Evolutionary conservation across 2,888 invertebrate species (phyloP).

Genomic region (Elaeidobius kamerunicus): DNA sequence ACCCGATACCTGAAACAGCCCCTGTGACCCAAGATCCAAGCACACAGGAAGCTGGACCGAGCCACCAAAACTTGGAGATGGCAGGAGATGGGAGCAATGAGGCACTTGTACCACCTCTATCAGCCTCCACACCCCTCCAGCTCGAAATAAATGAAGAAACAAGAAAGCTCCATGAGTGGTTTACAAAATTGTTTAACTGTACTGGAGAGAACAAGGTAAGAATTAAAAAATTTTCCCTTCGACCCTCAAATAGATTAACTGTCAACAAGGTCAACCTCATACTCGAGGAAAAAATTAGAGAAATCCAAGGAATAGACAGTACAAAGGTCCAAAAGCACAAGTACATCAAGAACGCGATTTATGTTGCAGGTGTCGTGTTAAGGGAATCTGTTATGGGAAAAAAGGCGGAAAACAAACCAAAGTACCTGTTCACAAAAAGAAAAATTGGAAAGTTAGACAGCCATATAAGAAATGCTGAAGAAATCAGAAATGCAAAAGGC

Average conservation of each 20-base stretch:
- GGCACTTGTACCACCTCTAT: too few relatives aligned
- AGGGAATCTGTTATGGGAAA: constrained; percentile 6
- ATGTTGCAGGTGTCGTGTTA: constrained; percentile 17
- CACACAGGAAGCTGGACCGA: too few relatives aligned
- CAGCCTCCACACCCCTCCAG: too few relatives aligned
- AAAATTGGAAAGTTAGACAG: constrained; percentile 9
- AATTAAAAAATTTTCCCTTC: constrained; percentile 1
- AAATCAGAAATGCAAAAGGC: not conserved
- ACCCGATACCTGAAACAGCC: too few relatives aligned
- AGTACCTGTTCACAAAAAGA: not conserved
- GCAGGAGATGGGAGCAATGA: too few relatives aligned
- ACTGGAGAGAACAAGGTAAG: not conserved
- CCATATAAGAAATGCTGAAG: not conserved
- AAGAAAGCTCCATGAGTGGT: too few relatives aligned
- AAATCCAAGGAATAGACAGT: not conserved
- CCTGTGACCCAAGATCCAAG: too few relatives aligned
- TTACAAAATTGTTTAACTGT: too few relatives aligned
- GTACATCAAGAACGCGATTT: constrained; percentile 13
- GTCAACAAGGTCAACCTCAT: not conserved
- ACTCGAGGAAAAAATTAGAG: not conserved
- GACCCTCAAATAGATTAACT: not conserved
- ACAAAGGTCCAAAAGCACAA: not conserved
- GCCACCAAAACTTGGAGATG: too few relatives aligned
- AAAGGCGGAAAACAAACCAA: not conserved
- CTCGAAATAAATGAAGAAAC: too few relatives aligned